Conservation (phyloP, 64 coral and sea anemone species). For the Hydrozoanthus tunicans region DNA sequence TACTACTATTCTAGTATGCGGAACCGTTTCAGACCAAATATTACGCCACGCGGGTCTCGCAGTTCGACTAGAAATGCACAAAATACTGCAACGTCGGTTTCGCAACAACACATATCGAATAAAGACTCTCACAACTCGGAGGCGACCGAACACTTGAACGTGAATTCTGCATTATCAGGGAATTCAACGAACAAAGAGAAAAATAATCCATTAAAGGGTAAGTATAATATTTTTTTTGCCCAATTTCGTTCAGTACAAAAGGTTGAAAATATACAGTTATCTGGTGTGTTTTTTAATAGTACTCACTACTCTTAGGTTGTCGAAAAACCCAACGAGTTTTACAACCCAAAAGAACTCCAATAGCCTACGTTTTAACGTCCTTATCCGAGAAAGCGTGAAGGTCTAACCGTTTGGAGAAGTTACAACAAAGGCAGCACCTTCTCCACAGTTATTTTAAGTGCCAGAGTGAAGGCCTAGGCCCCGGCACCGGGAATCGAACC, state of each 20-base stretch:
- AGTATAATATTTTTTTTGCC: neutral
- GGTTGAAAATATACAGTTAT: neutral
- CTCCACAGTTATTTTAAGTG: too few relatives aligned
- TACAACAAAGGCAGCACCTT: too few relatives aligned
- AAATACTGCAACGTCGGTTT: neutral
- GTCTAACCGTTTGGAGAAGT: too few relatives aligned
- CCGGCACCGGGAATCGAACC: too few relatives aligned
- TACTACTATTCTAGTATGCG: neutral
- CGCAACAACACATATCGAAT: neutral
- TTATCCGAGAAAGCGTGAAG: too few relatives aligned
- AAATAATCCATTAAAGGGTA: slow-evolving; percentile 18
- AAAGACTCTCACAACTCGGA: neutral
- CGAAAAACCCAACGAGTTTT: too few relatives aligned
- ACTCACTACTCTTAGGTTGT: neutral
- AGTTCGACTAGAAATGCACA: neutral
- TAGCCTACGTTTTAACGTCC: too few relatives aligned
- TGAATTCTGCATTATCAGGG: neutral
- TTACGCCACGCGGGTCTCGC: slow-evolving; percentile 37
- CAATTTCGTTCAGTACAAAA: neutral
- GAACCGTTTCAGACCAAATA: slow-evolving; percentile 53
- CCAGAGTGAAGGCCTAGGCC: too few relatives aligned
- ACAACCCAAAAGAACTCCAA: too few relatives aligned
- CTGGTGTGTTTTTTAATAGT: neutral
- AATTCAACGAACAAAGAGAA: neutral
- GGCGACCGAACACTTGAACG: neutral